These are phyloP conservation scores for Brenthis daphne DNA, from an alignment of 2,888 invertebrate species.

Conservation along the genomic window DNA sequence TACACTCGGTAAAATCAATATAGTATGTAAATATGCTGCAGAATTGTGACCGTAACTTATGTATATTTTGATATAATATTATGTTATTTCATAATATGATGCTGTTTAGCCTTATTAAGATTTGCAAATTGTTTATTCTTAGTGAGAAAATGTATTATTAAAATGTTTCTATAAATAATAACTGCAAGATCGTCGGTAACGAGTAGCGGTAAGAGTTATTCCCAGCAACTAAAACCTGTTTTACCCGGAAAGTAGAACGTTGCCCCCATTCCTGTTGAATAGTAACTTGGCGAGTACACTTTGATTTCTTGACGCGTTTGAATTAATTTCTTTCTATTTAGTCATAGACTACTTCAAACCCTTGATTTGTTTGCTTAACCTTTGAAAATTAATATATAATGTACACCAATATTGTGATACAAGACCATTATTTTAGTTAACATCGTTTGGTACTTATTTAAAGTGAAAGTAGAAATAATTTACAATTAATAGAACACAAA, in stretches of 20 bases:
- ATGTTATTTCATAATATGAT: too few species aligned
- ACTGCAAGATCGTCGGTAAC: constrained; percentile 38
- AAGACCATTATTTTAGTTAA: too few species aligned
- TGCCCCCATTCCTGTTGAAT: constrained; percentile 69
- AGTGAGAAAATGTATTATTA: constrained; percentile 28
- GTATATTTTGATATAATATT: too few species aligned
- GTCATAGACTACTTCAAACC: not conserved
- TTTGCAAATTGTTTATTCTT: not conserved
- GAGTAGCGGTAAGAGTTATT: constrained; percentile 41
- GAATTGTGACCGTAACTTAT: too few species aligned
- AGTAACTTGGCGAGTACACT: constrained; percentile 37
- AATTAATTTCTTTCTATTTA: constrained; percentile 40
- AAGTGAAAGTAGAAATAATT: too few species aligned
- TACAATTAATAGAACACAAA: too few species aligned
- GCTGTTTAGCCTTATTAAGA: constrained; percentile 3
- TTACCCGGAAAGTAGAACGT: constrained; percentile 68
- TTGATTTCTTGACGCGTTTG: constrained; percentile 60
- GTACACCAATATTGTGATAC: not conserved
- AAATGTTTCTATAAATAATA: constrained; percentile 39
- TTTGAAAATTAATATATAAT: not conserved
- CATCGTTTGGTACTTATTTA: too few species aligned
- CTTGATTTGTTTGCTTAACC: not conserved
- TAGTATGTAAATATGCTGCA: too few species aligned
- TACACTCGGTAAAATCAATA: too few species aligned
- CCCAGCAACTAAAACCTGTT: constrained; percentile 59